Evolutionary conservation across 2,113 vertebrate species (phyloP), one percentile per base, ranked within the genome.

Genomic region (Chaetorhynchus papuensis): DNA sequence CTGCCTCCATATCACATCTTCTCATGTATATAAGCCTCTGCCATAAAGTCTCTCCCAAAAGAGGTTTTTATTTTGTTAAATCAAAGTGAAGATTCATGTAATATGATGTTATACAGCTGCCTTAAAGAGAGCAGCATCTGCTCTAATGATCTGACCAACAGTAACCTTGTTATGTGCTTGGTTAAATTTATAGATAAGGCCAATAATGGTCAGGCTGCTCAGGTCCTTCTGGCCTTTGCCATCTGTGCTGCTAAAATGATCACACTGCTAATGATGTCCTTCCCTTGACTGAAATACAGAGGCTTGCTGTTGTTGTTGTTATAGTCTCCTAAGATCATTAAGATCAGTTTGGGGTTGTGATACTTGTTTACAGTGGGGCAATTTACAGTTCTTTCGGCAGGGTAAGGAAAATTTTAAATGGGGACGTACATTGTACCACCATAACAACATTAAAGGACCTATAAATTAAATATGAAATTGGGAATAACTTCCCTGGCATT

Each of bases 341-440:
- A 20, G 19, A 60, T 21, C 12, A 45, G 12, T 2, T 10, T 44
- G 2, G 7, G 19, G 9, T 33, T 82, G 19, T 19, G 37, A 15
- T 28, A 47, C 47, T 24, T 89, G 12, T 42, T 89, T 85, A 56
- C 30, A 44, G 1, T 15, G 26, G 42, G 33, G 18, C 35, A 37
- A 47, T 68, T 82, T 31, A 49, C 7, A 56, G 19, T 47, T 45
- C 23, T 79, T 79, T 15, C 68, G 57, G 28, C 6, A 42, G 28
- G 31, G 22, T 18, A 63, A 87, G 26, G 30, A 50, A 70, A 41
- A 39, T 4, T 75, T 59, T 23, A 35, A 75, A 31, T 44, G 21
- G 5, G 5, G 6, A 18, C 4, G 4, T 24, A 30, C 1, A 2
- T 35, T 69, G 18, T 31, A 39, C 8, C 45, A 39, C 52, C 2